phyloP scores from a whole-genome alignment of 2,113 vertebrate species.

The Lynx canadensis region DNA sequence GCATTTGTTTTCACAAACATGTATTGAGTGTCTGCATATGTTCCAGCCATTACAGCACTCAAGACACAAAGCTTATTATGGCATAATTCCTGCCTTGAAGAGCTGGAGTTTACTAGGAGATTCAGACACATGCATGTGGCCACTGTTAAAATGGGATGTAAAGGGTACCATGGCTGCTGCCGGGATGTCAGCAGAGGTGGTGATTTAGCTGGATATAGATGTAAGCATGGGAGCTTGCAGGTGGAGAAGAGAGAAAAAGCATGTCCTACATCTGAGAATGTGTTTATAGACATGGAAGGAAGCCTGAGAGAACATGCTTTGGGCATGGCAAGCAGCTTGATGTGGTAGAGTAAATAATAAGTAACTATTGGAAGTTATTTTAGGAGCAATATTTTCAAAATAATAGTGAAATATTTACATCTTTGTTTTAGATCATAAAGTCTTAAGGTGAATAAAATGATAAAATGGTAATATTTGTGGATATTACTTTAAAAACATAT shows the following conservation, averaged over 20 bases:
- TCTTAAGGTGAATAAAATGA: slow-evolving; percentile 53
- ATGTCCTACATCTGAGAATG: not conserved
- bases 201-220: not conserved
- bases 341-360: not conserved
- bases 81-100: not conserved
- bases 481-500: slow-evolving; percentile 54
- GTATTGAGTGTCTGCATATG: not conserved
- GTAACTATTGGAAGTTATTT: not conserved
- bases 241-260: not conserved
- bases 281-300: not conserved
- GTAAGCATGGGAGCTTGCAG: not conserved
- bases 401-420: slow-evolving; percentile 33
- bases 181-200: not conserved
- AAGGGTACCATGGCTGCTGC: not conserved
- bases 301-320: not conserved
- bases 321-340: not conserved
- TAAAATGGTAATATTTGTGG: slow-evolving; percentile 15
- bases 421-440: slow-evolving; percentile 31
- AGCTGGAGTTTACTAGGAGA: not conserved
- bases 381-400: slow-evolving; percentile 42
- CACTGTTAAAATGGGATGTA: not conserved
- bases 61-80: not conserved
- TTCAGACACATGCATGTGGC: not conserved
- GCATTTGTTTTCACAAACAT: slow-evolving; percentile 20
- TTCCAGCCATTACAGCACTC: not conserved